Percentiles rank a stretch among this genome's conserved stretches.
Evolutionary conservation across 2,797 vertebrate species (phyloP).

Genomic region (Pteropus rufus): DNA sequence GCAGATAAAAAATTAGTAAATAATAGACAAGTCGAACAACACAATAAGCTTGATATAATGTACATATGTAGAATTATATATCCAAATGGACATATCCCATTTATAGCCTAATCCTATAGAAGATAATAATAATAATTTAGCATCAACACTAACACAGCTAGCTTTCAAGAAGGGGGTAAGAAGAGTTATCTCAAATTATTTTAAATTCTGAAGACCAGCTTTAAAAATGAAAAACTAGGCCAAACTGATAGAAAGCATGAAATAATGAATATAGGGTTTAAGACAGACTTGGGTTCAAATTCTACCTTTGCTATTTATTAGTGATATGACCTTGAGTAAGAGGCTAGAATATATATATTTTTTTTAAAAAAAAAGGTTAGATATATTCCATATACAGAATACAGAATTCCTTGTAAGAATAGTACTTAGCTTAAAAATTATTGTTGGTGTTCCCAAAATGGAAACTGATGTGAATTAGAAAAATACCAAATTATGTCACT

Average conservation of each 20-base stretch:
- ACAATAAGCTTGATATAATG: constrained; percentile 9
- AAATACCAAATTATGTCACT: constrained; percentile 3
- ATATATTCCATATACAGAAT: not conserved
- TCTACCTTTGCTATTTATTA: not conserved
- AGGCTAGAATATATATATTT: not conserved
- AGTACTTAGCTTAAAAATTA: not conserved
- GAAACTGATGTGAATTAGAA: constrained; percentile 44
- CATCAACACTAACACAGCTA: not conserved
- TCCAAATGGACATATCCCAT: not conserved
- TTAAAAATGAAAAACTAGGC: not conserved
- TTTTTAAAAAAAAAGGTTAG: not conserved
- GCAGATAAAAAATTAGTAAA: not conserved
- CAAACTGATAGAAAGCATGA: not conserved
- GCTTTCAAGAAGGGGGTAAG: not conserved
- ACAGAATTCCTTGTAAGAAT: constrained; percentile 6
- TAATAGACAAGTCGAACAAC: not conserved
- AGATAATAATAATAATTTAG: constrained; percentile 16
- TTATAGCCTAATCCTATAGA: not conserved
- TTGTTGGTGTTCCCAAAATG: not conserved
- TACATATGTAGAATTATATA: not conserved
- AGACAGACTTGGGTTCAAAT: constrained; percentile 30
- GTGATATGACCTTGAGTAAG: not conserved
- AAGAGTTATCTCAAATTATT: not conserved
- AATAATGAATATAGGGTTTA: not conserved
- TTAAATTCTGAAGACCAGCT: constrained; percentile 40